These are phyloP conservation scores for Kryptolebias marmoratus DNA, from an alignment of 2,113 vertebrate species.

Conservation along the genomic window DNA sequence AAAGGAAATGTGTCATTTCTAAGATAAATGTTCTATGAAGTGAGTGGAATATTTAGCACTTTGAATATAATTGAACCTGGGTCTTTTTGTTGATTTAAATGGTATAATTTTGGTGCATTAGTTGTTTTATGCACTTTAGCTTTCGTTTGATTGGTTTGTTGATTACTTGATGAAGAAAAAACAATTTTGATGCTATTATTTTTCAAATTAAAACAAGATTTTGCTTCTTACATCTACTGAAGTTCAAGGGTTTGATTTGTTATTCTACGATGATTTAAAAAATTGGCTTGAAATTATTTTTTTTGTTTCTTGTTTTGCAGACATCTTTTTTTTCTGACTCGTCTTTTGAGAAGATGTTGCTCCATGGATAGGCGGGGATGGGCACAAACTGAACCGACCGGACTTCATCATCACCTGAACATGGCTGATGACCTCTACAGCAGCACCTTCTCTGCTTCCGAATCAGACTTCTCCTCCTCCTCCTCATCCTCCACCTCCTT, in stretches of 20 bases:
- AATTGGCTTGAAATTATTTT: no score
- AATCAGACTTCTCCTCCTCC: conserved; percentile 44
- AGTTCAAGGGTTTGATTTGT: neutral
- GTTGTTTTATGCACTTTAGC: no score
- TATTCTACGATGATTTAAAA: neutral
- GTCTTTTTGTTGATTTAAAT: neutral
- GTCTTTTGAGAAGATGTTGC: neutral
- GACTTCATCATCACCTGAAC: conserved; percentile 12
- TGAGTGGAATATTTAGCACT: neutral
- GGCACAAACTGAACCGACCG: neutral
- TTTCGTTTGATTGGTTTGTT: neutral
- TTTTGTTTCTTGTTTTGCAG: conserved; percentile 1
- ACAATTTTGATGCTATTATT: neutral
- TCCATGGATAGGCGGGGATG: neutral
- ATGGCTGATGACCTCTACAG: conserved; percentile 78
- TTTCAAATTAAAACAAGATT: neutral
- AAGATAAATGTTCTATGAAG: neutral
- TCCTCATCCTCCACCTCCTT: conserved; percentile 55
- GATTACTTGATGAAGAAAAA: neutral
- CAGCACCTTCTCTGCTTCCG: conserved; percentile 77
- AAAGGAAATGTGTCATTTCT: neutral
- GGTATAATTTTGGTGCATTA: no score
- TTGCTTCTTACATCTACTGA: neutral
- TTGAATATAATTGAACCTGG: neutral
- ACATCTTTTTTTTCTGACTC: neutral